Conservation (phyloP, 2,113 vertebrate species). For the Pangasianodon gigas region DNA sequence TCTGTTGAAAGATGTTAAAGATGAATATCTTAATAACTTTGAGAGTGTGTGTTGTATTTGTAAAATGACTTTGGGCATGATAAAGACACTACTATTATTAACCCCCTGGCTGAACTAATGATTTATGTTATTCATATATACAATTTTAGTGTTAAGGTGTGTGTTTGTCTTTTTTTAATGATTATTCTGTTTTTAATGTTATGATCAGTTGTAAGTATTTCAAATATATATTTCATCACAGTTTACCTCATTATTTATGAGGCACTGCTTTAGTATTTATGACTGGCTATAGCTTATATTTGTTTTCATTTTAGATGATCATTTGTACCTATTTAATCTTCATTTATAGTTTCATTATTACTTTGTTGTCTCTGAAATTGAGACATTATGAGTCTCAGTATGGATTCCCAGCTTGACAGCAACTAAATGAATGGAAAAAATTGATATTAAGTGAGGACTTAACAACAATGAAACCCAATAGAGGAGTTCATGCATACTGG, state of each 20-base stretch:
- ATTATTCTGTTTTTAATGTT: neutral
- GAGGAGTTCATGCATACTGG: neutral
- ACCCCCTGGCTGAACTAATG: neutral
- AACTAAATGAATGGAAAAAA: neutral
- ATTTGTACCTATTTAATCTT: neutral
- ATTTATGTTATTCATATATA: neutral
- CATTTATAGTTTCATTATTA: neutral
- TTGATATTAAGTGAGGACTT: neutral
- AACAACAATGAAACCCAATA: neutral
- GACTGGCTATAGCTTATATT: neutral
- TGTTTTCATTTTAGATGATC: neutral
- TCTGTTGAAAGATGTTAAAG: slow-evolving; percentile 46
- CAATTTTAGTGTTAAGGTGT: neutral
- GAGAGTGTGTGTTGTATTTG: neutral
- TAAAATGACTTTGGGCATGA: neutral
- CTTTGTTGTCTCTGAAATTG: neutral
- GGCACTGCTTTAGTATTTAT: neutral
- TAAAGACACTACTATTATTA: neutral
- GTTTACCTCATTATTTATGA: neutral
- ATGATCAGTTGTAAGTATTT: neutral
- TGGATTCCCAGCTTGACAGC: neutral
- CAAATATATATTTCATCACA: neutral
- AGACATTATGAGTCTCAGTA: neutral
- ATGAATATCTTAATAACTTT: neutral
- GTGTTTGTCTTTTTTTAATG: neutral